A percentile compares a stretch with the other conserved stretches of the same genome.
These are phyloP conservation scores for Pharmacophagus antenor DNA, from an alignment of 2,888 invertebrate species.

Conservation along the genomic window DNA sequence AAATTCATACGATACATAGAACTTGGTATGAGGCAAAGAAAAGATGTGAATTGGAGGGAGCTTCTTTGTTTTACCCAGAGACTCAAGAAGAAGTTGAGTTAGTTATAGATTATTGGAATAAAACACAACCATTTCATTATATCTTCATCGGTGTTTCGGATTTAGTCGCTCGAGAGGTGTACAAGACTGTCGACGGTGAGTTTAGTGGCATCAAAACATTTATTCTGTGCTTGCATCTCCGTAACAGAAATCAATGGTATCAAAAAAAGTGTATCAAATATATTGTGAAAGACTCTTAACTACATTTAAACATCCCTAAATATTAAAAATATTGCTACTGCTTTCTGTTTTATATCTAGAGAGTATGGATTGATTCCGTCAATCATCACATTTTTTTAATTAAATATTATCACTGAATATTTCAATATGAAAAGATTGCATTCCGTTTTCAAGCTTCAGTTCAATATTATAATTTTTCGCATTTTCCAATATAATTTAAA, in stretches of 20 bases:
- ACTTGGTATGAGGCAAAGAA: constrained; percentile 36
- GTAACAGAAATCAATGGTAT: background rate
- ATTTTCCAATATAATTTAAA: too few species aligned
- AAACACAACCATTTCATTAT: constrained; percentile 24
- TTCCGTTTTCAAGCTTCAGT: too few species aligned
- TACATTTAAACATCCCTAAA: too few species aligned
- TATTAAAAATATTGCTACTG: too few species aligned
- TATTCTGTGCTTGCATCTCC: background rate
- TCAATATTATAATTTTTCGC: too few species aligned
- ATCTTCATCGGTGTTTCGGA: constrained; percentile 23
- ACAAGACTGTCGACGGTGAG: constrained; percentile 22
- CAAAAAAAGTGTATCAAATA: background rate
- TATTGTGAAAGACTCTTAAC: too few species aligned
- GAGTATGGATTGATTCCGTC: too few species aligned
- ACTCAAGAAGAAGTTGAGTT: constrained; percentile 32
- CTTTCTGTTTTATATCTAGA: too few species aligned
- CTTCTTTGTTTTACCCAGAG: constrained; percentile 36
- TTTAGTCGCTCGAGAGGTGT: constrained; percentile 15
- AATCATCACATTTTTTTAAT: too few species aligned
- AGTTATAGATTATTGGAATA: constrained; percentile 30
- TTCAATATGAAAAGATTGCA: too few species aligned
- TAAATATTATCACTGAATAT: too few species aligned
- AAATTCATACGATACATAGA: constrained; percentile 35
- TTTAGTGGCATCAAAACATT: background rate
- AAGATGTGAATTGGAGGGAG: constrained; percentile 36